Evolutionary conservation across 2,888 invertebrate genomes (phyloP).

Genomic region (Junonia oenone): DNA sequence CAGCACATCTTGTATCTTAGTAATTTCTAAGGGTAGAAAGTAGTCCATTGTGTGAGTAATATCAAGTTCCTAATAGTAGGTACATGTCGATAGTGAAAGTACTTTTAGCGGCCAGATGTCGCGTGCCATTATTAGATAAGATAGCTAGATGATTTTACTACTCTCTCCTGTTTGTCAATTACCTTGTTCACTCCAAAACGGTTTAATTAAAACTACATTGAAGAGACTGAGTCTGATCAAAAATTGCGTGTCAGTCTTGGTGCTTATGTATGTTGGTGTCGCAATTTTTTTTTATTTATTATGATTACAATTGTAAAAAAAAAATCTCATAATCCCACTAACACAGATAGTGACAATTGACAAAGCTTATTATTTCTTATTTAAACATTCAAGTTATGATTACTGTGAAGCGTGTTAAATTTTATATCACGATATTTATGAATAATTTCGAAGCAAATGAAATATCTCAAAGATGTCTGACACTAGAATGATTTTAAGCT

Average conservation of each 20-base stretch:
- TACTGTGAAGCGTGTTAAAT: constrained; percentile 1
- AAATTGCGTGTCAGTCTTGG: too few species aligned
- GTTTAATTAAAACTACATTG: too few species aligned
- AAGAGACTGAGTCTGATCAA: too few species aligned
- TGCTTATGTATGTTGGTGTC: too few species aligned
- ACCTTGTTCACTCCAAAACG: constrained; percentile 4
- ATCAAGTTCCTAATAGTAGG: constrained; percentile 28
- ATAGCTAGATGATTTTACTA: constrained; percentile 30
- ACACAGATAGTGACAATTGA: neutral
- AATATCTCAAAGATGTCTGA: neutral
- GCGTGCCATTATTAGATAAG: constrained; percentile 37
- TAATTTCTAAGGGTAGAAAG: constrained; percentile 10
- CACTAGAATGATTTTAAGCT: neutral
- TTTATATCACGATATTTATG: constrained; percentile 1
- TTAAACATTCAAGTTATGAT: neutral
- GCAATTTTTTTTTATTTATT: too few species aligned
- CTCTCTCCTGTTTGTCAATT: constrained; percentile 30
- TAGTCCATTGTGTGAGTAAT: constrained; percentile 32
- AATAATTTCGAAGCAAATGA: neutral
- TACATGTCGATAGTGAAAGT: constrained; percentile 52
- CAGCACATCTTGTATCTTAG: neutral
- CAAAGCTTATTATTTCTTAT: neutral
- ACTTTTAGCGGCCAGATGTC: constrained; percentile 34
- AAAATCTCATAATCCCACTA: neutral
- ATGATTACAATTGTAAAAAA: neutral